Percentiles rank a stretch among this genome's conserved stretches.
These are phyloP conservation scores for Eptatretus burgeri DNA, from an alignment of 2,113 vertebrate species.

Conservation along the genomic window DNA sequence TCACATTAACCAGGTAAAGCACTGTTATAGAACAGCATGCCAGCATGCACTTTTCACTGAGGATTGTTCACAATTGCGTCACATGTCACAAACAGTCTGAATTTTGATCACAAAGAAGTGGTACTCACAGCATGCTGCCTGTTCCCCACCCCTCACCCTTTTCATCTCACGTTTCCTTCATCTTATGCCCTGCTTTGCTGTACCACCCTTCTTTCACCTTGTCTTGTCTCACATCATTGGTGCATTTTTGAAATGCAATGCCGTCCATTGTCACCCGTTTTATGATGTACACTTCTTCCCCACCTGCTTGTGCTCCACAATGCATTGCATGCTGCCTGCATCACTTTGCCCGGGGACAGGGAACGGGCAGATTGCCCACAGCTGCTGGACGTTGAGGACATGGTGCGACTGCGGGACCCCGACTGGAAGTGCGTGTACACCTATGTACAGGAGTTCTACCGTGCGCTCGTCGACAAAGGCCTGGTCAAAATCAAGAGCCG, in stretches of 20 bases:
- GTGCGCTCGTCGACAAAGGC: conserved; percentile 91
- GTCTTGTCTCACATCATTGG: conserved; percentile 10
- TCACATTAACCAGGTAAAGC: too few relatives aligned
- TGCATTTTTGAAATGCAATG: too few relatives aligned
- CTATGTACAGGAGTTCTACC: conserved; percentile 99
- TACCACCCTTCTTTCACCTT: conserved; percentile 8
- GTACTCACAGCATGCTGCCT: background rate
- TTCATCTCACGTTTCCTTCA: conserved; percentile 9
- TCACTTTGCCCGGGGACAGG: conserved; percentile 27
- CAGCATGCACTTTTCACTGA: too few relatives aligned
- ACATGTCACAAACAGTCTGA: too few relatives aligned
- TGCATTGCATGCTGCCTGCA: background rate
- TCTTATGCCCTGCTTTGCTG: background rate
- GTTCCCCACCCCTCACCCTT: conserved; percentile 6
- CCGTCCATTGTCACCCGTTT: too few relatives aligned
- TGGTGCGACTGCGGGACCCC: conserved; percentile 95
- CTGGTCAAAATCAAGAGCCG: conserved; percentile 99
- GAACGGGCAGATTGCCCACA: conserved; percentile 82
- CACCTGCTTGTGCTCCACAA: background rate
- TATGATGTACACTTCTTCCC: too few relatives aligned
- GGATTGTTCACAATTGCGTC: too few relatives aligned
- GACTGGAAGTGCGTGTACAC: conserved; percentile 99
- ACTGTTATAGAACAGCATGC: too few relatives aligned
- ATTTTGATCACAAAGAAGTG: too few relatives aligned
- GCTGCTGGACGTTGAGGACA: conserved; percentile 97